Base-by-base conservation (phyloP, 2,888 invertebrate genomes). In the Ennomos erosarius region DNA sequence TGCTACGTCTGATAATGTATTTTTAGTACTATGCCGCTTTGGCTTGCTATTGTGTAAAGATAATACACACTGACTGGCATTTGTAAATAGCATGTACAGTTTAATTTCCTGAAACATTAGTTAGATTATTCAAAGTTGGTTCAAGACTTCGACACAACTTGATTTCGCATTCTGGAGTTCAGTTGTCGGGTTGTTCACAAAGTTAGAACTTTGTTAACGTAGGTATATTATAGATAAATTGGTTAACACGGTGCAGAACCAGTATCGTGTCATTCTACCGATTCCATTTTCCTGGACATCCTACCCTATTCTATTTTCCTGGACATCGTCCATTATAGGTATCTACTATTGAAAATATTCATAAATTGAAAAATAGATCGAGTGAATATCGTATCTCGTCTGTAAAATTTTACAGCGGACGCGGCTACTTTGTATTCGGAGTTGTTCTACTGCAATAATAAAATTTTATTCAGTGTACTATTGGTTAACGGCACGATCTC, bases 391-490 rank as follows among this genome's bases (percentile, higher is more conserved):
- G 45, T n/a, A 55, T 66, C 48, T 48, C 42, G 45, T 36, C 40
- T 68, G 54, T 66, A 63, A 60, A 61, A 62, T 62, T 64, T 61
- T 54, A 55, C 34, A 59, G 37, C 53, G 40, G 50, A 50, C 53
- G 11, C 42, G 38, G 33, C 63, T 55, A 62, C 46, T 63, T 62
- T 49, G 47, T 56, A 59, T 65, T 61, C 59, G 34, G 54, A 64
- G 55, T 65, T 62, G 55, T 56, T 55, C 48, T 51, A 52, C 49
- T 65, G 64, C 68, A 67, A 71, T 73, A 62, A 40, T 63, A 61
- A 59, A 68, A 73, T 62, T 65, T 65, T 62, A 64, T 71, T 65
- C 51, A 38, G 46, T 50, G 55, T 51, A 55, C 47, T 60, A 59
- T 59, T 49, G 36, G 54, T 59, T 63, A 49, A 48, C 52, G 59